phyloP scores from a whole-genome alignment of 2,797 vertebrate species.

The Borostomias antarcticus region DNA sequence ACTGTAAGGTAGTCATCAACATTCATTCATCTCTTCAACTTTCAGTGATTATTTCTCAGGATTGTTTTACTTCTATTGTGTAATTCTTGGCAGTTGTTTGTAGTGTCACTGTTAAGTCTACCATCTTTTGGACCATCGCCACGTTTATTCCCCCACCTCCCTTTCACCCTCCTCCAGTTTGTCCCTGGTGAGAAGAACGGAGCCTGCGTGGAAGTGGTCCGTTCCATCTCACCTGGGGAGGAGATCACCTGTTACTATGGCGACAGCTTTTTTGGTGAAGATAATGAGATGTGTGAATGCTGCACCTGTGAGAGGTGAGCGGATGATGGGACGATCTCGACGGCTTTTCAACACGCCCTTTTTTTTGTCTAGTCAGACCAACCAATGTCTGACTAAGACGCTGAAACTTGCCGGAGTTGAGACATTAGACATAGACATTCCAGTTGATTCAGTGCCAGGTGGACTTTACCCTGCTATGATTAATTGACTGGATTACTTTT shows the following conservation, averaged over 20 bases:
- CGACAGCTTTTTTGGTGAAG: conserved; percentile 92
- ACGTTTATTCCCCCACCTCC: conserved; percentile 10
- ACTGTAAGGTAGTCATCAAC: conserved; percentile 86
- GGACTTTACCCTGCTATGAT: background rate
- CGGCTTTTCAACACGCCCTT: background rate
- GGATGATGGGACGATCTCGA: background rate
- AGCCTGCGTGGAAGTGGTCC: conserved; percentile 90
- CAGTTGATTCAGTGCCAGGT: too few relatives aligned
- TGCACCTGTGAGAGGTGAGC: conserved; percentile 91
- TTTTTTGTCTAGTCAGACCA: background rate
- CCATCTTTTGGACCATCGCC: conserved; percentile 1
- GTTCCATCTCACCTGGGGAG: conserved; percentile 89
- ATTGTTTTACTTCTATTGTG: background rate
- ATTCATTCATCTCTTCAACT: background rate
- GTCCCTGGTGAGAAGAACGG: conserved; percentile 89
- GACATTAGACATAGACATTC: too few relatives aligned
- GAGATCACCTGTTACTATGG: conserved; percentile 97
- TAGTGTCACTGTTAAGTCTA: background rate
- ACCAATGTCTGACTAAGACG: too few relatives aligned
- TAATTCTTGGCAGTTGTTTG: background rate
- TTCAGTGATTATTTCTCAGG: background rate
- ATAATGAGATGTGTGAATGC: conserved; percentile 95
- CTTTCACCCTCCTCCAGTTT: conserved; percentile 76
- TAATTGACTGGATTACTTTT: background rate
- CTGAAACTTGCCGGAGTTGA: too few relatives aligned